phyloP scores from a whole-genome alignment of 2,888 invertebrate genomes.

The Sclerodermus sp. region DNA sequence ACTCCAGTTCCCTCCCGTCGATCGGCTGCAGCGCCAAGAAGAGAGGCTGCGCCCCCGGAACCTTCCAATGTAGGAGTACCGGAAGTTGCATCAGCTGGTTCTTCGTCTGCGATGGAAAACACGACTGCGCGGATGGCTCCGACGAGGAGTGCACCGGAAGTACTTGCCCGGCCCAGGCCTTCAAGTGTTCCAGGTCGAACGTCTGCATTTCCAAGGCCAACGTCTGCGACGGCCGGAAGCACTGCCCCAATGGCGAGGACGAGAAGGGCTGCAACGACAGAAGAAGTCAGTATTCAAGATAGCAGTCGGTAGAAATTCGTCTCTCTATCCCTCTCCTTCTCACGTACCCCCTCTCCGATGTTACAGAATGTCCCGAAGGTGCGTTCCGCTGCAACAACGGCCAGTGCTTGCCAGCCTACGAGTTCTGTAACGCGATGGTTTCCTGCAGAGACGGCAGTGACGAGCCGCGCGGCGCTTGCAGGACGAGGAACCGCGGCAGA shows the following conservation, averaged over 20 bases:
- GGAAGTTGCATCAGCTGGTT: slow-evolving; percentile 91
- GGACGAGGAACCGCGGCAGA: slow-evolving; percentile 55
- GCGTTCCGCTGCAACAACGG: slow-evolving; percentile 86
- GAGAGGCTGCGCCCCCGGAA: slow-evolving; percentile 80
- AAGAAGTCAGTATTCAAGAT: slow-evolving; percentile 63
- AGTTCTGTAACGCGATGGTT: slow-evolving; percentile 88
- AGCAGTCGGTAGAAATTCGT: too few relatives aligned
- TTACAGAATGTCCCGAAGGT: slow-evolving; percentile 71
- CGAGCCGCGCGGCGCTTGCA: slow-evolving; percentile 68
- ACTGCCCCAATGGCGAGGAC: slow-evolving; percentile 78
- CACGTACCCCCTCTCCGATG: too few relatives aligned
- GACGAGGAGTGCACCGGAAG: slow-evolving; percentile 77
- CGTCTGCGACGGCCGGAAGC: slow-evolving; percentile 78
- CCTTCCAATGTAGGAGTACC: slow-evolving; percentile 84
- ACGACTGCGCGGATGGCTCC: slow-evolving; percentile 83
- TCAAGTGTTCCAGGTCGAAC: slow-evolving; percentile 69
- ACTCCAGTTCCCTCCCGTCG: slow-evolving; percentile 46
- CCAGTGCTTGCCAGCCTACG: slow-evolving; percentile 85
- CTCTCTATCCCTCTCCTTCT: not conserved
- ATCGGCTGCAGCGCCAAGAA: slow-evolving; percentile 70
- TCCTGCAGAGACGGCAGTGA: slow-evolving; percentile 88
- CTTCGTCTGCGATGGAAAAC: slow-evolving; percentile 85
- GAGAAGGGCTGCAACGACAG: slow-evolving; percentile 69
- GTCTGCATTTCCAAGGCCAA: slow-evolving; percentile 78
- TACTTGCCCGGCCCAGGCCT: slow-evolving; percentile 72